Evolutionary conservation across 2,888 invertebrate genomes (phyloP).

Genomic region (Polydrusus tereticollis): DNA sequence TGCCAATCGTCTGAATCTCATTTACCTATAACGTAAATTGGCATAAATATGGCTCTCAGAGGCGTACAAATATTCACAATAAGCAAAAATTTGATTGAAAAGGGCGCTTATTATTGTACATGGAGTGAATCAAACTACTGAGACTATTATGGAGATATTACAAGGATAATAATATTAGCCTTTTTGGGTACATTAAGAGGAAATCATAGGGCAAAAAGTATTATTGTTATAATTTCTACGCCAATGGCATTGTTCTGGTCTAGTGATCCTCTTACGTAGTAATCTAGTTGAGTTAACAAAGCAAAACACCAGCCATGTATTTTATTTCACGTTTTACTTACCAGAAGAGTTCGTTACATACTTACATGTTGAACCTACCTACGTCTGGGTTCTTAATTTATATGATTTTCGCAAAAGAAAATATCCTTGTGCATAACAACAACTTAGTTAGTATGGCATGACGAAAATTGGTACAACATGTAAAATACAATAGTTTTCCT

Average conservation of each 20-base stretch:
- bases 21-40: constrained; percentile 20
- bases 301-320: background rate
- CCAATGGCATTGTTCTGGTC: constrained; percentile 21
- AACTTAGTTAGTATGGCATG: background rate
- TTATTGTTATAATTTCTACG: background rate
- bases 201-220: background rate
- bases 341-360: constrained; percentile 19
- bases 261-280: constrained; percentile 16
- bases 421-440: constrained; percentile 13
- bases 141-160: no score
- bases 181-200: background rate
- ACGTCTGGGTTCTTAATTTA: constrained; percentile 17
- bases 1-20: constrained; percentile 11
- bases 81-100: no score
- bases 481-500: constrained; percentile 7
- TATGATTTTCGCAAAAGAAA: constrained; percentile 22
- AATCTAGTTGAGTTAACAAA: constrained; percentile 16
- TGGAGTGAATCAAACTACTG: no score
- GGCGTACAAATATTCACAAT: background rate
- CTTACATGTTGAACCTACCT: background rate
- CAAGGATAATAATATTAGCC: no score
- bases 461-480: constrained; percentile 7
- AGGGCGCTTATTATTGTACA: no score
- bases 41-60: constrained; percentile 11
- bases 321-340: constrained; percentile 14